phyloP scores from a whole-genome alignment of 30 jellyfish, hydroid and myxozoan species.

The Hydractinia symbiolongicarpus region DNA sequence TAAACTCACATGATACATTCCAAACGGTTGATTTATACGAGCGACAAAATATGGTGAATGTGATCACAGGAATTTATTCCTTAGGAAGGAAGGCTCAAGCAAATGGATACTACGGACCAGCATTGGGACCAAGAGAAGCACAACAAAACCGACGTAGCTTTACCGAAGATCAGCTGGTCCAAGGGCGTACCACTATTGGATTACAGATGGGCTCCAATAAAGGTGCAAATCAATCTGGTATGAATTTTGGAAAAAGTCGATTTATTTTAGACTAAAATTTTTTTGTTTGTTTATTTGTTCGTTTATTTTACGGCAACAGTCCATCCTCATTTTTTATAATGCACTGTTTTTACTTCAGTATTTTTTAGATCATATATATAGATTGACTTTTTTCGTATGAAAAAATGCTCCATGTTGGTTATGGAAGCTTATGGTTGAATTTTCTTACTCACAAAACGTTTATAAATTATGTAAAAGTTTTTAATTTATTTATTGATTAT shows the following conservation, averaged over 20 bases:
- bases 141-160: slow-evolving; percentile 62
- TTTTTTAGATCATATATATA: too few relatives aligned
- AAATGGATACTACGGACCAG: slow-evolving; percentile 62
- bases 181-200: slow-evolving; percentile 78
- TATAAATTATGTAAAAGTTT: too few relatives aligned
- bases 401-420: too few relatives aligned
- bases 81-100: slow-evolving; percentile 75
- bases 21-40: slow-evolving; percentile 55
- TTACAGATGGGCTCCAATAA: slow-evolving; percentile 95
- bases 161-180: slow-evolving; percentile 76
- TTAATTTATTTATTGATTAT: too few relatives aligned
- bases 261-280: slow-evolving; percentile 59
- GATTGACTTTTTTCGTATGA: too few relatives aligned
- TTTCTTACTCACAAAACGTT: too few relatives aligned
- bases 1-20: slow-evolving; percentile 21
- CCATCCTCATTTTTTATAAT: too few relatives aligned
- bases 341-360: too few relatives aligned
- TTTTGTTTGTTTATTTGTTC: not conserved
- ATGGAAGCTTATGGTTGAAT: too few relatives aligned
- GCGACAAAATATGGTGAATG: slow-evolving; percentile 51
- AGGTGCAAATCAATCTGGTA: slow-evolving; percentile 99
- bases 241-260: slow-evolving; percentile 92
- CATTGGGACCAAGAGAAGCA: slow-evolving; percentile 89
- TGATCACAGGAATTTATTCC: slow-evolving; percentile 64
- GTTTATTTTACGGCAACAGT: too few relatives aligned